These are phyloP conservation scores for Laterallus jamaicensis DNA, from an alignment of 2,113 vertebrate genomes.

Conservation along the genomic window DNA sequence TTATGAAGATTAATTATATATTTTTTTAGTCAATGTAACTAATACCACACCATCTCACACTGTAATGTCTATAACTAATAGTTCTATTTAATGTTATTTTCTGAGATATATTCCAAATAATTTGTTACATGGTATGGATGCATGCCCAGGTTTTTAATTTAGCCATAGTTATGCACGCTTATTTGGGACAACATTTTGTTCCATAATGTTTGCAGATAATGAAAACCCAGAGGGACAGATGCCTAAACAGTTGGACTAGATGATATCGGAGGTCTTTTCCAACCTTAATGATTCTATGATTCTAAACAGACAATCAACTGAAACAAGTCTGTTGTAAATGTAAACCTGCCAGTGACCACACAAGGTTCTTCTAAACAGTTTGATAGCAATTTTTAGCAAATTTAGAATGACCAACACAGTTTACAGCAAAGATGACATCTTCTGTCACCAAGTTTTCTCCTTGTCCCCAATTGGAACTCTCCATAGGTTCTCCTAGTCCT, in stretches of 20 bases:
- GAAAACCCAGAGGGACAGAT: not conserved
- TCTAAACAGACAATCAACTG: not conserved
- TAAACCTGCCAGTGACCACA: not conserved
- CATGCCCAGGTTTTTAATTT: not conserved
- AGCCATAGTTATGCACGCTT: not conserved
- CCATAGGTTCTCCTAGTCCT: not conserved
- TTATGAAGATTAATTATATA: not conserved
- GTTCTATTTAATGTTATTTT: not conserved
- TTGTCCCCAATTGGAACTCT: not conserved
- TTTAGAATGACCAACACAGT: not conserved
- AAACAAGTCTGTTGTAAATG: not conserved
- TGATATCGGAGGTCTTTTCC: too few species aligned
- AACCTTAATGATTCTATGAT: too few species aligned
- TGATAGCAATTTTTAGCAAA: not conserved
- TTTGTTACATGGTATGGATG: not conserved
- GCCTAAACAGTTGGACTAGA: not conserved
- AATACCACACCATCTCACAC: not conserved
- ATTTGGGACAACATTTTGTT: not conserved
- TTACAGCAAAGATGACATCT: not conserved
- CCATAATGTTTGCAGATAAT: not conserved
- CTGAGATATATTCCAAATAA: not conserved
- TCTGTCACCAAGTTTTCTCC: not conserved
- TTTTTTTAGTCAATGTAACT: not conserved
- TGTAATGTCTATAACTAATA: not conserved
- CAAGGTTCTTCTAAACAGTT: not conserved